Evolutionary conservation across 64 coral and sea anemone genomes (phyloP).

Genomic region (Pocillopora damicornis): DNA sequence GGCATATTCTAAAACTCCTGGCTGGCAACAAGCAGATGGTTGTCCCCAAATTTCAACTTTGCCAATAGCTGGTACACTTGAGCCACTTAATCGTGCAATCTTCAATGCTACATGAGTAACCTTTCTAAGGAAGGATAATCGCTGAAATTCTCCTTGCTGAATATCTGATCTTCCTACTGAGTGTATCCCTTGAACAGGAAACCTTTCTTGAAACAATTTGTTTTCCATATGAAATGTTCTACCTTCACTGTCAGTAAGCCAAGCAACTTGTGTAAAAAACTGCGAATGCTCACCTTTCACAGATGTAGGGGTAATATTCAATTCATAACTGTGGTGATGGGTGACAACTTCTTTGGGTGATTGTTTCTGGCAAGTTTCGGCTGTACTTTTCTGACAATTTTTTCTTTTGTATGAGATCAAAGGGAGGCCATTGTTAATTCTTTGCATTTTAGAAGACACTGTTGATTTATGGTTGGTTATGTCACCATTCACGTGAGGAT

Average conservation of each 20-base stretch:
- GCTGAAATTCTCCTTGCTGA: conserved; percentile 42
- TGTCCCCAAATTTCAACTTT: conserved; percentile 86
- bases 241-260: conserved; percentile 44
- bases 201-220: conserved; percentile 49
- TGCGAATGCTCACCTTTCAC: conserved; percentile 60
- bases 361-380: neutral
- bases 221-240: conserved; percentile 60
- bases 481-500: neutral
- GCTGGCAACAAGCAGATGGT: conserved; percentile 42
- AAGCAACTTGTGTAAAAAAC: conserved; percentile 59
- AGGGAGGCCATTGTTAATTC: neutral
- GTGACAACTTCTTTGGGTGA: neutral
- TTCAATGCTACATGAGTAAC: conserved; percentile 73
- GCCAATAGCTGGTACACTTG: conserved; percentile 79
- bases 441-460: neutral
- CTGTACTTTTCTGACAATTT: neutral
- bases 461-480: neutral
- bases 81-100: conserved; percentile 60
- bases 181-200: conserved; percentile 15
- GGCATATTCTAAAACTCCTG: conserved; percentile 41
- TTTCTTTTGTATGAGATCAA: neutral
- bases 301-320: conserved; percentile 48
- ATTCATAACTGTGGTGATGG: conserved; percentile 43
- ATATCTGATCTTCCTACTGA: neutral
- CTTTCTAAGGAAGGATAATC: conserved; percentile 43